phyloP scores from a whole-genome alignment of 2,113 vertebrate species.

The Melierax canorus region DNA sequence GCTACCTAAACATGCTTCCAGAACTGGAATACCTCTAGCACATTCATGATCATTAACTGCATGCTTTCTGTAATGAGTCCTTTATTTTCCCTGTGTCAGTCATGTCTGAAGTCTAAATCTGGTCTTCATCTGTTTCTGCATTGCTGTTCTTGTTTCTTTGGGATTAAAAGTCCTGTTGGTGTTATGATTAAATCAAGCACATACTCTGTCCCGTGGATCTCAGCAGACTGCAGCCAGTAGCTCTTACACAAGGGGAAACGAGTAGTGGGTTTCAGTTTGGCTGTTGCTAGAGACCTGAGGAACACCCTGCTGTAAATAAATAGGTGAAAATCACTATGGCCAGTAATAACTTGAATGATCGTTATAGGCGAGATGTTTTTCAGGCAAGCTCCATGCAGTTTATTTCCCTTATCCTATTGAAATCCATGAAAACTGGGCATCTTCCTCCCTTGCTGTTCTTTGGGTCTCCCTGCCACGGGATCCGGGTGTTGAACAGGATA shows the following conservation, averaged over 20 bases:
- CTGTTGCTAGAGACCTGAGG: background rate
- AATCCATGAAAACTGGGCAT: background rate
- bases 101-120: background rate
- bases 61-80: background rate
- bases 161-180: background rate
- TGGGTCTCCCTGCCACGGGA: background rate
- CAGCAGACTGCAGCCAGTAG: background rate
- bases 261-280: background rate
- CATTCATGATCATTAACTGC: accelerated
- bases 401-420: background rate
- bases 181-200: accelerated
- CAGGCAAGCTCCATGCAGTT: no score
- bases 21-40: background rate
- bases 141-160: background rate
- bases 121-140: accelerated
- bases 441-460: background rate
- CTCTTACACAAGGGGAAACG: background rate
- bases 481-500: background rate
- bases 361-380: background rate
- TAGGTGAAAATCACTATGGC: background rate
- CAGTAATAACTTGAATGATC: accelerated
- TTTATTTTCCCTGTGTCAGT: background rate
- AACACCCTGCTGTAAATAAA: background rate
- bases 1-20: background rate
- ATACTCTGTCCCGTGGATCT: background rate